Base-by-base conservation (phyloP, 2,797 vertebrate species). In the Podarcis siculus region DNA sequence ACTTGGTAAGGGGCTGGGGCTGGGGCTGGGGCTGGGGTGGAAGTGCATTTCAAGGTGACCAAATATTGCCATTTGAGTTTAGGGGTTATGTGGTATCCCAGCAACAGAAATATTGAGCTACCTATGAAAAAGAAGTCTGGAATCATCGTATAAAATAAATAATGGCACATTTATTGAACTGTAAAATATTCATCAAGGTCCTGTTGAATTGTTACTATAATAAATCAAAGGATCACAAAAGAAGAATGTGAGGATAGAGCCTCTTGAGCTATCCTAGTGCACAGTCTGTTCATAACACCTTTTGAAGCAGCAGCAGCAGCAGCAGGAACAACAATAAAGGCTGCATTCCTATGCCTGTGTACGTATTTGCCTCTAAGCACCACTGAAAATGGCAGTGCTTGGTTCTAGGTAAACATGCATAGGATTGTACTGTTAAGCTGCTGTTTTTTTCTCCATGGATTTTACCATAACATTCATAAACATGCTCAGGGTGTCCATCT, bases 91-190 rank as follows among this genome's bases (percentile, higher is more conserved):
- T 85, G 83, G 55, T 77, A 77, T 45, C 83, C 27, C 5, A 85
- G 35, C 35, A 64, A 85, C 55, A 64, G 55, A 66, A 76, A 85
- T 66, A 77, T 32, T 85, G 75, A 78, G 58, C 61, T 67, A 45
- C 12, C 72, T 39, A 17, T 77, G 35, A 10, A 66, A 66, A 45
- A 77, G 5, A 32, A 19, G 10, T 78, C 39, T 85, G 61, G 73
- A 78, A 45, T 32, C 27, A 77, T 78, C 39, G 42, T 35, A 85
- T 21, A 86, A 76, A 85, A 75, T 64, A 85, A 85, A 64, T 45
- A 76, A 73, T 8, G 30, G 15, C 35, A 37, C 55, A 37, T 76
- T 61, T 85, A 85, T 76, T 76, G 72, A 39, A 35, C 35, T 64
- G 35, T 76, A 64, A 85, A 73, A 13, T 75, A 42, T 83, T 71